phyloP scores from a whole-genome alignment of 2,113 vertebrate species.

The Camelus dromedarius region DNA sequence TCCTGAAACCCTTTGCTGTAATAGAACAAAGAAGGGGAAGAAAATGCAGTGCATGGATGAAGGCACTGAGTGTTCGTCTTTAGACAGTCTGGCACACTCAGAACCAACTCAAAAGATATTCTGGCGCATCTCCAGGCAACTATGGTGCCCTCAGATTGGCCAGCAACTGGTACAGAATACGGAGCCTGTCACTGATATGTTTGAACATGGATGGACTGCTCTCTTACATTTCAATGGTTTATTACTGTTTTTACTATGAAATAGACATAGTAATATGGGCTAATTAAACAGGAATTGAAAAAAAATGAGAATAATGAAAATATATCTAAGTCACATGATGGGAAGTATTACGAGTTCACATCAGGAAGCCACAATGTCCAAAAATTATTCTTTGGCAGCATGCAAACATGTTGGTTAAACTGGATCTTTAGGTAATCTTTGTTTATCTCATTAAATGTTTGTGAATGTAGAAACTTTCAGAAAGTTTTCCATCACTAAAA shows the following conservation, averaged over 20 bases:
- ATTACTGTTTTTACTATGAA: background rate
- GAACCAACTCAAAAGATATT: background rate
- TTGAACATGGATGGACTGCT: background rate
- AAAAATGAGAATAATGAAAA: slow-evolving; percentile 19
- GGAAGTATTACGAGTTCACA: background rate
- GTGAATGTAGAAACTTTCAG: background rate
- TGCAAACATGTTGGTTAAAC: background rate
- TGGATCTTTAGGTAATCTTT: background rate
- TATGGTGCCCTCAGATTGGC: rapidly evolving
- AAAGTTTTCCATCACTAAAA: background rate
- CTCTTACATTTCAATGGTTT: background rate
- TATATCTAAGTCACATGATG: background rate
- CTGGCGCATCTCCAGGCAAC: background rate
- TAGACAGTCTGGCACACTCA: background rate
- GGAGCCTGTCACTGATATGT: background rate
- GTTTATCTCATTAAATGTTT: background rate
- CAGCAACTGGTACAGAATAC: rapidly evolving
- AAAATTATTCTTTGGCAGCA: background rate
- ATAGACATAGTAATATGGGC: background rate
- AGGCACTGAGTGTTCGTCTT: background rate
- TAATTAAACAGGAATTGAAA: background rate
- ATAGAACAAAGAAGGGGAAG: slow-evolving; percentile 8
- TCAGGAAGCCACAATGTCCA: background rate
- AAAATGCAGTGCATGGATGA: background rate
- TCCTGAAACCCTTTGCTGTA: background rate